A percentile compares a stretch with the other conserved stretches of the same genome.
These are phyloP conservation scores for Mesembrinibis cayennensis DNA, from an alignment of 2,113 vertebrate species.

Conservation along the genomic window DNA sequence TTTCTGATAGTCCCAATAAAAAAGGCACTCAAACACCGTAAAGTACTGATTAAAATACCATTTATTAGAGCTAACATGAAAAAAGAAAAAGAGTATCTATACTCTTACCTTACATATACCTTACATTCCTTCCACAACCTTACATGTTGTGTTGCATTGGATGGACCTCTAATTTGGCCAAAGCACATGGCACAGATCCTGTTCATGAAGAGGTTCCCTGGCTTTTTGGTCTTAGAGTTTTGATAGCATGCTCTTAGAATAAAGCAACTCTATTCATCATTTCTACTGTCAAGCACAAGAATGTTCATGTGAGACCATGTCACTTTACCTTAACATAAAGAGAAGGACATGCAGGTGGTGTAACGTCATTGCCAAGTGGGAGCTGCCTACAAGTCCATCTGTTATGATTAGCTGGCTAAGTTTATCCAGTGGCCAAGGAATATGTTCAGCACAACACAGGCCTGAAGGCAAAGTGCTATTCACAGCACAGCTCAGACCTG, in stretches of 20 bases:
- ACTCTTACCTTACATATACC: background rate
- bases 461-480: background rate
- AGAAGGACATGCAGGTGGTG: background rate
- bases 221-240: background rate
- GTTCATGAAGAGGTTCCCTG: background rate
- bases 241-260: background rate
- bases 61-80: background rate
- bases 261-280: background rate
- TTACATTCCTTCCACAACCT: background rate
- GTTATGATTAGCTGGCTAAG: background rate
- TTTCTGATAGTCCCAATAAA: background rate
- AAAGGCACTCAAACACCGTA: background rate
- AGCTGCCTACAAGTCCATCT: background rate
- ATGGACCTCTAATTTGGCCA: background rate
- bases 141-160: no score
- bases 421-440: background rate
- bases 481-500: background rate
- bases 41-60: background rate
- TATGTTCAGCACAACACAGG: background rate
- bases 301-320: background rate
- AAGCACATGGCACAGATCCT: background rate
- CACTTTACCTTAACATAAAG: background rate
- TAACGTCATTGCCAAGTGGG: rapidly evolving
- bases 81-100: background rate
- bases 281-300: background rate